These are phyloP conservation scores for Leptinotarsa lineolata DNA, from an alignment of 1,140 invertebrate species.

Conservation along the genomic window DNA sequence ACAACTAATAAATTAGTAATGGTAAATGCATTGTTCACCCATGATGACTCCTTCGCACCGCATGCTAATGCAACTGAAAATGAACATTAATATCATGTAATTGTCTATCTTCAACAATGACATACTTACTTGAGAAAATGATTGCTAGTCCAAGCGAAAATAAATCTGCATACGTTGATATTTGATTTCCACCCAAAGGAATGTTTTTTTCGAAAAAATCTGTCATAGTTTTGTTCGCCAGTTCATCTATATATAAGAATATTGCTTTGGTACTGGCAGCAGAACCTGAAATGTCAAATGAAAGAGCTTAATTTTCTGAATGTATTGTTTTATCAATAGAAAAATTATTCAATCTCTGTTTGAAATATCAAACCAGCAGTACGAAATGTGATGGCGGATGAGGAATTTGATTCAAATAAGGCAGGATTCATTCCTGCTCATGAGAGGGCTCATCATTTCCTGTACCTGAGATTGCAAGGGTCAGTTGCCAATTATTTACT, in stretches of 20 bases:
- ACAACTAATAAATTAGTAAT: constrained; percentile 73
- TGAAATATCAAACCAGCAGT: too few relatives aligned
- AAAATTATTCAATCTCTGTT: too few relatives aligned
- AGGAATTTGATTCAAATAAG: too few relatives aligned
- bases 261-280: constrained; percentile 77
- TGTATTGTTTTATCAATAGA: too few relatives aligned
- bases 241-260: constrained; percentile 72
- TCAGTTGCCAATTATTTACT: too few relatives aligned
- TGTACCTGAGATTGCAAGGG: too few relatives aligned
- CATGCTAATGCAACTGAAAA: constrained; percentile 61
- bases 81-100: constrained; percentile 23
- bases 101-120: not conserved
- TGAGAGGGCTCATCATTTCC: too few relatives aligned
- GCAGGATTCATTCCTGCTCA: too few relatives aligned
- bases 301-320: not conserved
- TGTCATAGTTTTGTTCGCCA: constrained; percentile 67
- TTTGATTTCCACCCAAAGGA: constrained; percentile 61
- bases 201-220: constrained; percentile 63
- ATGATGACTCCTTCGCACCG: constrained; percentile 77
- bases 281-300: constrained; percentile 57
- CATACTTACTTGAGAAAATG: constrained; percentile 60
- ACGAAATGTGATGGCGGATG: too few relatives aligned
- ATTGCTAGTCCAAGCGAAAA: constrained; percentile 66
- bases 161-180: constrained; percentile 72
- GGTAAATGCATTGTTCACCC: constrained; percentile 78